Evolutionary conservation across 2,113 vertebrate genomes (phyloP).

Genomic region (Aldabrachelys gigantea): DNA sequence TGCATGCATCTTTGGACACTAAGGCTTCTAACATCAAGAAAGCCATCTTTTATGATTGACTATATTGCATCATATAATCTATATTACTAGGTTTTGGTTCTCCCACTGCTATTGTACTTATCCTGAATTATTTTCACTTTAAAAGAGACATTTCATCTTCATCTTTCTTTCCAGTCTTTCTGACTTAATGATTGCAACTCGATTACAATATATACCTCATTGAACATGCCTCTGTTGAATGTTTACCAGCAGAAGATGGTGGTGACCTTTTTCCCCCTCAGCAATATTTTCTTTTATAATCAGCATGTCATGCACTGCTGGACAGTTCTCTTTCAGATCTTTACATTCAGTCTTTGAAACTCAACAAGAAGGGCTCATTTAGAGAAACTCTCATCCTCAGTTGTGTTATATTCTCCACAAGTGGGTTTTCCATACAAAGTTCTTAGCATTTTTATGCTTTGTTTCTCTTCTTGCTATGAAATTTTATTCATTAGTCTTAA

Average conservation of each 20-base stretch:
- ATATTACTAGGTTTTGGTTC: slow-evolving; percentile 36
- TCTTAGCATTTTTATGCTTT: neutral
- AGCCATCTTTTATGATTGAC: slow-evolving; percentile 12
- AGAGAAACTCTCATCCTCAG: neutral
- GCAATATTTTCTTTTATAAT: neutral
- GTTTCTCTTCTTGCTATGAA: neutral
- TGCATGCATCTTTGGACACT: neutral
- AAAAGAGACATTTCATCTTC: neutral
- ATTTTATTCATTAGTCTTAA: neutral
- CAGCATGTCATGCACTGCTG: neutral
- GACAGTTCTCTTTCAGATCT: neutral
- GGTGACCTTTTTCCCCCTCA: neutral
- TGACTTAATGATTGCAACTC: neutral
- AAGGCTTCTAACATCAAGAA: neutral
- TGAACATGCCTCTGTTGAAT: slow-evolving; percentile 40
- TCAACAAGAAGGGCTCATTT: neutral
- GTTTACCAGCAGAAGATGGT: neutral
- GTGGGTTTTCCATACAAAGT: neutral
- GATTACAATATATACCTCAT: slow-evolving; percentile 38
- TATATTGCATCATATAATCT: slow-evolving; percentile 25
- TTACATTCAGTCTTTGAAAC: neutral
- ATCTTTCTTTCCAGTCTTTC: slow-evolving; percentile 23
- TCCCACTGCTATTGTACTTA: slow-evolving; percentile 8
- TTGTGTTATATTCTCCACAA: neutral
- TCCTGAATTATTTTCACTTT: slow-evolving; percentile 23